Percentiles rank a stretch among this genome's conserved stretches.
phyloP scores from a whole-genome alignment of 2,888 invertebrate genomes.

The Tinea trinotella region DNA sequence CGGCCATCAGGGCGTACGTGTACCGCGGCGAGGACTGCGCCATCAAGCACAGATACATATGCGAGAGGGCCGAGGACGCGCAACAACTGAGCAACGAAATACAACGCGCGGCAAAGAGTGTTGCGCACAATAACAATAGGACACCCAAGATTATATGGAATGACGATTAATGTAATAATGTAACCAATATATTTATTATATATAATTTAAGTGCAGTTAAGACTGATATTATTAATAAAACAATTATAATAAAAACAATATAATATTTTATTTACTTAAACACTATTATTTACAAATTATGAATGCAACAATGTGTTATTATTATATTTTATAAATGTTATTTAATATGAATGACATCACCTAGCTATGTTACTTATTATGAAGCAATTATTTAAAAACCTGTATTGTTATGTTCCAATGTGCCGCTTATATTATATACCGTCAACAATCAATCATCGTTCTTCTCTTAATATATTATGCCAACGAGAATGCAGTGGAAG shows the following conservation, averaged over 20 bases:
- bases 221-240: constrained; percentile 2
- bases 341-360: too few relatives aligned
- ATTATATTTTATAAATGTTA: too few relatives aligned
- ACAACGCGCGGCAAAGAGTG: constrained; percentile 54
- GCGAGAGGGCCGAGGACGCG: constrained; percentile 76
- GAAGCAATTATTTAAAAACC: too few relatives aligned
- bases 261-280: constrained; percentile 8
- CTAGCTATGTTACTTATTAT: too few relatives aligned
- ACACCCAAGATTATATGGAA: neutral
- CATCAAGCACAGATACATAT: constrained; percentile 77
- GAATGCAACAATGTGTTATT: neutral
- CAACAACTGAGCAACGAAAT: constrained; percentile 75
- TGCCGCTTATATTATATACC: too few relatives aligned
- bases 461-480: too few relatives aligned
- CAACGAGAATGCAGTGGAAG: too few relatives aligned
- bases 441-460: too few relatives aligned
- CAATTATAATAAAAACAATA: neutral
- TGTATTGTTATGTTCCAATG: too few relatives aligned
- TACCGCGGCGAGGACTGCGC: constrained; percentile 84
- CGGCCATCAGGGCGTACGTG: constrained; percentile 70
- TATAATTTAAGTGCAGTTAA: neutral
- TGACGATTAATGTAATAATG: too few relatives aligned
- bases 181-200: neutral
- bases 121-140: neutral
- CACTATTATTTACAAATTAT: neutral